Percentiles rank a stretch among this genome's conserved stretches.
Evolutionary conservation across 1,140 invertebrate species (phyloP).

Genomic region (Nasonia vitripennis): DNA sequence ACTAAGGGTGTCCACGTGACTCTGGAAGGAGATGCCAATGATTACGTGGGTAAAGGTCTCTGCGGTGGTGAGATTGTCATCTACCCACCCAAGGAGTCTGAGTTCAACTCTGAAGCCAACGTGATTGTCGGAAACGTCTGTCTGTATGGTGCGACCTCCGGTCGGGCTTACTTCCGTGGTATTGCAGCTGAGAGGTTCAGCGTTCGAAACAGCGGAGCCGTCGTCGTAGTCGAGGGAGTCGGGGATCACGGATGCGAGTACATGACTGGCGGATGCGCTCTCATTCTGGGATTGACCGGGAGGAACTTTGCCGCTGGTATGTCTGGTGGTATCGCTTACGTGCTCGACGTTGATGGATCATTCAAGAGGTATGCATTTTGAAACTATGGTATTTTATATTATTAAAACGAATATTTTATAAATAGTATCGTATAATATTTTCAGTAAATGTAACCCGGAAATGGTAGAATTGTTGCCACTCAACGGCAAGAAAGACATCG

Average conservation of each 20-base stretch:
- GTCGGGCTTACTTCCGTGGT: constrained; percentile 95
- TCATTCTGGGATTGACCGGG: constrained; percentile 96
- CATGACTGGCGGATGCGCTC: constrained; percentile 96
- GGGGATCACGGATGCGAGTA: constrained; percentile 99
- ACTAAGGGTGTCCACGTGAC: constrained; percentile 92
- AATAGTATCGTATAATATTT: constrained; percentile 57
- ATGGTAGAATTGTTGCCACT: constrained; percentile 92
- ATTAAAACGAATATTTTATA: constrained; percentile 36
- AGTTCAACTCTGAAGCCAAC: constrained; percentile 93
- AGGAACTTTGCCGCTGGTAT: constrained; percentile 99
- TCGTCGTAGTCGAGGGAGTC: constrained; percentile 93
- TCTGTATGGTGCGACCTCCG: constrained; percentile 96
- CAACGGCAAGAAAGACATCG: constrained; percentile 86
- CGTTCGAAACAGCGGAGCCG: constrained; percentile 97
- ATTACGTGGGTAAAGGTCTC: constrained; percentile 96
- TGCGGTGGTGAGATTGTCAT: constrained; percentile 97
- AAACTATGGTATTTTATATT: constrained; percentile 23
- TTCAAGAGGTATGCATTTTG: constrained; percentile 77
- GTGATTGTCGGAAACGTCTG: constrained; percentile 99
- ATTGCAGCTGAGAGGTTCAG: constrained; percentile 98
- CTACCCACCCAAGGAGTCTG: constrained; percentile 91
- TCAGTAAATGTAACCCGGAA: constrained; percentile 91
- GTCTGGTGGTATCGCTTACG: constrained; percentile 98
- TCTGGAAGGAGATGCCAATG: constrained; percentile 98
- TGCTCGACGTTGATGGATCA: constrained; percentile 91